phyloP scores from a whole-genome alignment of 2,113 vertebrate species.

The Pelecanoides urinatrix region DNA sequence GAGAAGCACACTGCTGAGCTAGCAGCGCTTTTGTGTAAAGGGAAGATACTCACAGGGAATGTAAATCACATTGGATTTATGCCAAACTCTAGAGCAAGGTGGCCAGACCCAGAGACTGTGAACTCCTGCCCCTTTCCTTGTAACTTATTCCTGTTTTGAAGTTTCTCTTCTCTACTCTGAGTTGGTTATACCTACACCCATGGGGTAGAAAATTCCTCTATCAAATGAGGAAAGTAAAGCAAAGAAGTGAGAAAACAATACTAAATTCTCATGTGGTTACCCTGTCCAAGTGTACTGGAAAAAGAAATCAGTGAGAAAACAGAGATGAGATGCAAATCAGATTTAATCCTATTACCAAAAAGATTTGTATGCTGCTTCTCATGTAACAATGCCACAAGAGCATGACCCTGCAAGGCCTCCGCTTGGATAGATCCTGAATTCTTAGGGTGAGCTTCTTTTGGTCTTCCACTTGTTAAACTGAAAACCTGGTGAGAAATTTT shows the following conservation, averaged over 20 bases:
- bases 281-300: background rate
- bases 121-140: background rate
- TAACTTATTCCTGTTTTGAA: background rate
- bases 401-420: background rate
- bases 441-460: background rate
- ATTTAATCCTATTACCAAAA: background rate
- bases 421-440: background rate
- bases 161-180: background rate
- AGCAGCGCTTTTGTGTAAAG: background rate
- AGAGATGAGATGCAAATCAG: background rate
- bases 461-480: background rate
- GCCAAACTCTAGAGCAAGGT: background rate
- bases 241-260: background rate
- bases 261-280: background rate
- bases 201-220: background rate
- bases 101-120: background rate
- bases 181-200: background rate
- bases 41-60: background rate
- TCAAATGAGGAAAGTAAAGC: background rate
- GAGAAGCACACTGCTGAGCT: background rate
- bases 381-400: background rate
- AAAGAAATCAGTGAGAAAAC: background rate
- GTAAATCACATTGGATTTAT: background rate
- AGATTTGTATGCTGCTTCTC: background rate
- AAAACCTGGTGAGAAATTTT: background rate